Percentiles rank a stretch among this genome's conserved stretches.
These are phyloP conservation scores for Oreocharis arfaki DNA, from an alignment of 2,113 vertebrate genomes.

Conservation along the genomic window DNA sequence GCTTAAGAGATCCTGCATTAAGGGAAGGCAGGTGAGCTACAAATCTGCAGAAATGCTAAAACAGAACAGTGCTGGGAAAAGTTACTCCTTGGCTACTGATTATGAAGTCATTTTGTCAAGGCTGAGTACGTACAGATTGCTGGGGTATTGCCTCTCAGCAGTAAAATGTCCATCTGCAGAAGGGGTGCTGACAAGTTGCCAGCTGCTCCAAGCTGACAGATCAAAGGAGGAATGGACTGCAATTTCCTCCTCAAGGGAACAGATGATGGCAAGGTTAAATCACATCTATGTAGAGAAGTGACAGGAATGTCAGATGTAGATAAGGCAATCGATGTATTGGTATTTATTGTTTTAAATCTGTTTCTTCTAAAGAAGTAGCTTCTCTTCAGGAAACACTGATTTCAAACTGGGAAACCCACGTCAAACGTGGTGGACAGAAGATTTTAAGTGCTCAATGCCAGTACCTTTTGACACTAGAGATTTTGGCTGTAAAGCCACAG, in stretches of 20 bases:
- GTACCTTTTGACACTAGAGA: neutral
- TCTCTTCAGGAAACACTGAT: neutral
- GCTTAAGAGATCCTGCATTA: neutral
- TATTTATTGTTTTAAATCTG: neutral
- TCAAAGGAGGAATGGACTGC: constrained; percentile 1
- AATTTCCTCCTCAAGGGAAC: constrained; percentile 14
- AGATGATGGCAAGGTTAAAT: constrained; percentile 19
- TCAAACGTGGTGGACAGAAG: neutral
- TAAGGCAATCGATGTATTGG: neutral
- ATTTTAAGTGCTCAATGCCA: neutral
- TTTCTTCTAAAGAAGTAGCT: neutral
- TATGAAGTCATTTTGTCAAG: neutral
- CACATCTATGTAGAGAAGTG: neutral
- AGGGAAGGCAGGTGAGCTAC: neutral
- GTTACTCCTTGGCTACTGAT: neutral
- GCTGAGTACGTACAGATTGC: neutral
- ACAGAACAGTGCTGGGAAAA: neutral
- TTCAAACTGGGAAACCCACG: neutral
- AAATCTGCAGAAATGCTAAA: neutral
- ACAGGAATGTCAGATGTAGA: neutral
- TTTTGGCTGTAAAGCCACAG: neutral
- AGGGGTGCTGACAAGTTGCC: neutral
- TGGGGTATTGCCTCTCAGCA: neutral
- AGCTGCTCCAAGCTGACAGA: constrained; percentile 19
- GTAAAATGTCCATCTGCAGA: neutral